Conservation (phyloP, 2,888 invertebrate species). For the Ennomos erosarius region DNA sequence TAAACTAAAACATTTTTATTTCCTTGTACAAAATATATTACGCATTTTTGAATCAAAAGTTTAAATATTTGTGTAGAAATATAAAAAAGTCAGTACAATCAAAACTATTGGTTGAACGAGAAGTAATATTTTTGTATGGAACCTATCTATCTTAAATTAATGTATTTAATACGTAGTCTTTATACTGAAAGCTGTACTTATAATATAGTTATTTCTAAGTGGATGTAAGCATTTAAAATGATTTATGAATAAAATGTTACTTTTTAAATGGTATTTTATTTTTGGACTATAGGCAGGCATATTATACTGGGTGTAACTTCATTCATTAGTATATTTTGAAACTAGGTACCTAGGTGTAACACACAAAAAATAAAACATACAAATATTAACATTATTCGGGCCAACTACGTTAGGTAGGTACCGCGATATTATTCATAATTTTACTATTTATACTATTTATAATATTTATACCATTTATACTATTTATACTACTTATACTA, state of each 20-base stretch:
- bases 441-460: too few relatives aligned
- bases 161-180: slow-evolving; percentile 52
- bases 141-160: slow-evolving; percentile 58
- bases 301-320: too few relatives aligned
- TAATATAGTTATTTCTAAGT: slow-evolving; percentile 55
- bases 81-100: slow-evolving; percentile 58
- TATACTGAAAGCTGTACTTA: slow-evolving; percentile 67
- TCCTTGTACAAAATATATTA: too few relatives aligned
- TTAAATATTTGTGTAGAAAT: slow-evolving; percentile 3
- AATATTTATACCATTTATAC: too few relatives aligned
- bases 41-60: not conserved
- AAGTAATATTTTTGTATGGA: slow-evolving; percentile 79
- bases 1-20: too few relatives aligned
- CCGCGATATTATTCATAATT: too few relatives aligned
- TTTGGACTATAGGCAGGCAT: not conserved
- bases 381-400: too few relatives aligned
- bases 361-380: too few relatives aligned
- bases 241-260: slow-evolving; percentile 84
- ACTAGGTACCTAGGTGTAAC: too few relatives aligned
- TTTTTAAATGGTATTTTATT: slow-evolving; percentile 44
- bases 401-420: too few relatives aligned
- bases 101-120: slow-evolving; percentile 54
- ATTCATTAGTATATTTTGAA: too few relatives aligned
- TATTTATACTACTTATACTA: too few relatives aligned
- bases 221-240: slow-evolving; percentile 76